Conservation (phyloP, 2,797 vertebrate genomes). For the Parauchenoglanis ngamensis region DNA sequence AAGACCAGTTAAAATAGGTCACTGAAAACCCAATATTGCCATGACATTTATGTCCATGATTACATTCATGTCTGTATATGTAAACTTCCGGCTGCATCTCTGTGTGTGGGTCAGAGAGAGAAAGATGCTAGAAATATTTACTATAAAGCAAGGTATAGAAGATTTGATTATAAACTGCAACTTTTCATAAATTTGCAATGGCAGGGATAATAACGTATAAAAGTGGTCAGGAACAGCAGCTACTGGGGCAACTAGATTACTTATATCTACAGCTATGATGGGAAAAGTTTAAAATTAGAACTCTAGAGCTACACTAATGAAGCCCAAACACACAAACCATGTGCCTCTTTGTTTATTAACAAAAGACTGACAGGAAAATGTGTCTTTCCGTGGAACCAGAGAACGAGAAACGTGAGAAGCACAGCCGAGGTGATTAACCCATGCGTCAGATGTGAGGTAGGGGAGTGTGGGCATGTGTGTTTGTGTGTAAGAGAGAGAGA, state of each 20-base stretch:
- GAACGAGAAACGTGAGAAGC: slow-evolving; percentile 18
- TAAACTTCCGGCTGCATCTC: no score
- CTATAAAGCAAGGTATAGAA: no score
- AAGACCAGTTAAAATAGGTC: no score
- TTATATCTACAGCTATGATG: background rate
- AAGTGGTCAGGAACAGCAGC: background rate
- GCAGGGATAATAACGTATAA: background rate
- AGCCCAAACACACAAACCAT: slow-evolving; percentile 45
- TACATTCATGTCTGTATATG: no score
- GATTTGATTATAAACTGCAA: background rate
- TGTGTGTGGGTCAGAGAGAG: no score
- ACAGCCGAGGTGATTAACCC: slow-evolving; percentile 33
- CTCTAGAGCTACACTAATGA: slow-evolving; percentile 29
- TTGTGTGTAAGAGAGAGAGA: slow-evolving; percentile 10
- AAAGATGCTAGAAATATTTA: no score
- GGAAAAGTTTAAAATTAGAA: background rate
- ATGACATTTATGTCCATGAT: no score
- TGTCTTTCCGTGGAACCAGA: background rate
- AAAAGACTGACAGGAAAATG: background rate
- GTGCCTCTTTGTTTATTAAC: slow-evolving; percentile 3
- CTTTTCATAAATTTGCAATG: background rate
- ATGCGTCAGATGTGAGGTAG: background rate
- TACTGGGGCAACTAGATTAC: background rate
- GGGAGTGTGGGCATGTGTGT: slow-evolving; percentile 10
- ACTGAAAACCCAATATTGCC: no score